phyloP scores from a whole-genome alignment of 35 echinoderm and acorn worm species.

The Heliocidaris tuberculata region DNA sequence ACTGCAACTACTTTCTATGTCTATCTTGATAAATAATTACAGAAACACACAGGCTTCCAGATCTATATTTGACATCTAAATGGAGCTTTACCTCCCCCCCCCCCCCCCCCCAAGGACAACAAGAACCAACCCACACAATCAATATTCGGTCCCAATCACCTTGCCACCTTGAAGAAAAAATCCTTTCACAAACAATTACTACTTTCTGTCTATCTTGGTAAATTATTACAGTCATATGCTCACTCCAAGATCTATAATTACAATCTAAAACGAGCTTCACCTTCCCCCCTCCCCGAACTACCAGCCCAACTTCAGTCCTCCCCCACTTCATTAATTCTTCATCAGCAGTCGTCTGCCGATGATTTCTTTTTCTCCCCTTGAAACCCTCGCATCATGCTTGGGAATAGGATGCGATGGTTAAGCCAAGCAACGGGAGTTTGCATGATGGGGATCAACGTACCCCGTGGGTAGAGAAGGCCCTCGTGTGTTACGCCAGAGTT shows the following conservation, averaged over 20 bases:
- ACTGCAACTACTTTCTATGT: too few species aligned
- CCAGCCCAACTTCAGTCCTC: too few species aligned
- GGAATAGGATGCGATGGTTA: neutral
- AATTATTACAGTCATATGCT: too few species aligned
- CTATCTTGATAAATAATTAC: too few species aligned
- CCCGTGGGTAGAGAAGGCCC: neutral
- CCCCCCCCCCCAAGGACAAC: too few species aligned
- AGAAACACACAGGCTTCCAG: neutral
- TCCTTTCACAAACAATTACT: too few species aligned
- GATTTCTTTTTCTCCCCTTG: neutral
- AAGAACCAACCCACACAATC: too few species aligned
- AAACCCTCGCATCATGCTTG: neutral
- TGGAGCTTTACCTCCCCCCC: neutral
- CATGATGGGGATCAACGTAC: neutral
- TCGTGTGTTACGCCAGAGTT: neutral
- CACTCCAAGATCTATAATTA: neutral
- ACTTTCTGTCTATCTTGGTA: too few species aligned
- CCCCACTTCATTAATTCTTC: neutral
- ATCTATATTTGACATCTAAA: neutral
- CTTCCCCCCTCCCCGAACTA: neutral
- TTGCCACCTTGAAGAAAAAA: too few species aligned
- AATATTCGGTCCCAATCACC: too few species aligned
- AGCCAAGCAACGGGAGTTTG: neutral
- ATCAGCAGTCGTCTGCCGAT: neutral
- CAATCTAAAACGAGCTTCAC: neutral